Conservation (phyloP, 1,140 invertebrate genomes). For the Probaryconus sp. region DNA sequence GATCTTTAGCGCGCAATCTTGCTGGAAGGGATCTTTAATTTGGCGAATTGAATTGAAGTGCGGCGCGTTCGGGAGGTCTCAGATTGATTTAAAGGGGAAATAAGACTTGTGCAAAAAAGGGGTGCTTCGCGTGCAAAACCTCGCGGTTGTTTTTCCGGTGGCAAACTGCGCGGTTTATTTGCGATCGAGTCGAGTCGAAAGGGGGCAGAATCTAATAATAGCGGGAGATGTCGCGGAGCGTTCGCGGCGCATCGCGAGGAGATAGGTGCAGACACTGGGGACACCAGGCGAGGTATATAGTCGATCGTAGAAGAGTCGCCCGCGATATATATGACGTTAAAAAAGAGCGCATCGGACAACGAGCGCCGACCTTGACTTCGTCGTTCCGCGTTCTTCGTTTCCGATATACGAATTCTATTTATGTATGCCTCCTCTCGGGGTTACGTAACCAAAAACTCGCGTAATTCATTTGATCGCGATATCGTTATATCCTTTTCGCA, state of each 20-base stretch:
- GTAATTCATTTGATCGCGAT: conserved; percentile 12
- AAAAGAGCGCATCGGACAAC: neutral
- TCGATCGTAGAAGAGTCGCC: conserved; percentile 33
- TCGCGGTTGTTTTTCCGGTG: conserved; percentile 15
- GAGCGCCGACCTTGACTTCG: conserved; percentile 35
- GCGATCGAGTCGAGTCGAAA: conserved; percentile 35
- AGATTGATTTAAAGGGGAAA: too few species aligned
- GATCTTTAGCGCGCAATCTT: too few species aligned
- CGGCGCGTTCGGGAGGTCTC: too few species aligned
- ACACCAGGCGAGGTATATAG: conserved; percentile 25
- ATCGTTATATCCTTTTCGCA: too few species aligned
- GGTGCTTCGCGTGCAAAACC: conserved; percentile 15
- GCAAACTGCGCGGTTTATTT: conserved; percentile 4
- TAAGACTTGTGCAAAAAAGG: too few species aligned
- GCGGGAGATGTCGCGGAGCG: conserved; percentile 17
- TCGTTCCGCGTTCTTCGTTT: conserved; percentile 18
- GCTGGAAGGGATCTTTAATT: too few species aligned
- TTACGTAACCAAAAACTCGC: conserved; percentile 18
- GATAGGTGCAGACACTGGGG: conserved; percentile 44
- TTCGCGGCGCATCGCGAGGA: conserved; percentile 29
- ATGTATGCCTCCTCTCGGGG: conserved; percentile 15
- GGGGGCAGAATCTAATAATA: conserved; percentile 47
- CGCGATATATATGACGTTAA: conserved; percentile 16
- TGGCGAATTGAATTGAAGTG: too few species aligned
- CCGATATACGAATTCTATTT: conserved; percentile 26